Evolutionary conservation across 2,888 invertebrate species (phyloP).

Genomic region (Sinohyriopsis cumingii): DNA sequence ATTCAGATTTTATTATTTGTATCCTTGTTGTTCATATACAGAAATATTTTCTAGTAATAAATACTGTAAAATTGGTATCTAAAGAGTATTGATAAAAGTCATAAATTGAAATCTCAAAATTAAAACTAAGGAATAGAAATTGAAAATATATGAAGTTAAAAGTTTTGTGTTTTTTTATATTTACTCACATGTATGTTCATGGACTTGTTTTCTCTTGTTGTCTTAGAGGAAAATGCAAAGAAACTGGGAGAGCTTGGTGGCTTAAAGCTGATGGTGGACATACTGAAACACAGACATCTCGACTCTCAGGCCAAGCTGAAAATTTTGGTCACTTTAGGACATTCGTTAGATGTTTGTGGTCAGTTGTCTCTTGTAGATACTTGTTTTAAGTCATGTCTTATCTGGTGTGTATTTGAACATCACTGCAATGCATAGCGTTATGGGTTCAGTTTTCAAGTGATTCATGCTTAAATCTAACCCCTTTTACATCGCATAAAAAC

Average conservation of each 20-base stretch:
- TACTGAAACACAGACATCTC: conserved; percentile 30
- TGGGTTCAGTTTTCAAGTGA: too few relatives aligned
- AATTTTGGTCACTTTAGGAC: conserved; percentile 50
- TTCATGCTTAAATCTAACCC: too few relatives aligned
- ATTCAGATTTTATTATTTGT: too few relatives aligned
- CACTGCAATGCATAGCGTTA: too few relatives aligned
- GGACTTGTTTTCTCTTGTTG: not conserved
- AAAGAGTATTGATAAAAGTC: too few relatives aligned
- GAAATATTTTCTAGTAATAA: too few relatives aligned
- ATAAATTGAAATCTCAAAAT: too few relatives aligned
- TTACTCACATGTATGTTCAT: not conserved
- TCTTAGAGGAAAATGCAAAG: conserved; percentile 43
- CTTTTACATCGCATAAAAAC: too few relatives aligned
- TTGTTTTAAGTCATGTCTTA: not conserved
- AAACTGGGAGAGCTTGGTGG: conserved; percentile 43
- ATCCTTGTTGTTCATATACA: too few relatives aligned
- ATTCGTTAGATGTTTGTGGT: conserved; percentile 48
- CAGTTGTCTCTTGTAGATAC: conserved; percentile 5
- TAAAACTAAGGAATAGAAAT: not conserved
- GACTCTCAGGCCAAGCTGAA: conserved; percentile 40
- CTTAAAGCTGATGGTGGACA: conserved; percentile 35
- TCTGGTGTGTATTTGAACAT: too few relatives aligned
- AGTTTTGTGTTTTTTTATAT: not conserved
- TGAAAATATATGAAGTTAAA: not conserved
- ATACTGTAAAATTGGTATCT: too few relatives aligned